Percentiles rank a stretch among this genome's conserved stretches.
phyloP scores from a whole-genome alignment of 2,888 invertebrate species.

The Pelosia muscerda region DNA sequence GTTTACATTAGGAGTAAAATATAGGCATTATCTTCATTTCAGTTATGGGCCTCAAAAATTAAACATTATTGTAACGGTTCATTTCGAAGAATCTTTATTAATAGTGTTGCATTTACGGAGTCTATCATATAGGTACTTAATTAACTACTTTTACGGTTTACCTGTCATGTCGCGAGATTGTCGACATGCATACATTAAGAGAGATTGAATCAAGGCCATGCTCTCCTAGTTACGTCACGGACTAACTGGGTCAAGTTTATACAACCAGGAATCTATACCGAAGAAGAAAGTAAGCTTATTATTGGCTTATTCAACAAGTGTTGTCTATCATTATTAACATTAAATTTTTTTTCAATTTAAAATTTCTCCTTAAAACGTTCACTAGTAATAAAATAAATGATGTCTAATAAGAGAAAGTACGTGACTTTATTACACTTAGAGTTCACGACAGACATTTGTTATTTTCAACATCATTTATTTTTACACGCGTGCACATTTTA shows the following conservation, averaged over 20 bases:
- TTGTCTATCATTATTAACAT: background rate
- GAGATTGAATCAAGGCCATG: slow-evolving; percentile 60
- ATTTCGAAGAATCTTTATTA: background rate
- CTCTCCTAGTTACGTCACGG: slow-evolving; percentile 54
- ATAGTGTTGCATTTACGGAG: background rate
- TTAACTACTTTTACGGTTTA: slow-evolving; percentile 39
- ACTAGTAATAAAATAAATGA: background rate
- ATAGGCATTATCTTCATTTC: background rate
- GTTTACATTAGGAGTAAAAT: slow-evolving; percentile 4
- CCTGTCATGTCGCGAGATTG: slow-evolving; percentile 51
- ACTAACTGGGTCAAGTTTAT: slow-evolving; percentile 65
- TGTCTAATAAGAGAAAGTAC: slow-evolving; percentile 3
- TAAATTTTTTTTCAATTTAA: background rate
- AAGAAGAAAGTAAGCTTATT: slow-evolving; percentile 5
- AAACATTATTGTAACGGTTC: background rate
- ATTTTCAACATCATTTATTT: slow-evolving; percentile 43
- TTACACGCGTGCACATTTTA: slow-evolving; percentile 40
- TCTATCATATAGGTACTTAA: background rate
- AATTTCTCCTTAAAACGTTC: background rate
- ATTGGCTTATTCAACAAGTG: slow-evolving; percentile 17
- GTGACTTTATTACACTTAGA: slow-evolving; percentile 1
- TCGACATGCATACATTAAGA: slow-evolving; percentile 28
- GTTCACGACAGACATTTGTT: slow-evolving; percentile 3
- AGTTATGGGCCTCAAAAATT: background rate
- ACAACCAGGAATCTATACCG: slow-evolving; percentile 45